Evolutionary conservation across 2,888 invertebrate genomes (phyloP).

Genomic region (Drosophila meridiana): DNA sequence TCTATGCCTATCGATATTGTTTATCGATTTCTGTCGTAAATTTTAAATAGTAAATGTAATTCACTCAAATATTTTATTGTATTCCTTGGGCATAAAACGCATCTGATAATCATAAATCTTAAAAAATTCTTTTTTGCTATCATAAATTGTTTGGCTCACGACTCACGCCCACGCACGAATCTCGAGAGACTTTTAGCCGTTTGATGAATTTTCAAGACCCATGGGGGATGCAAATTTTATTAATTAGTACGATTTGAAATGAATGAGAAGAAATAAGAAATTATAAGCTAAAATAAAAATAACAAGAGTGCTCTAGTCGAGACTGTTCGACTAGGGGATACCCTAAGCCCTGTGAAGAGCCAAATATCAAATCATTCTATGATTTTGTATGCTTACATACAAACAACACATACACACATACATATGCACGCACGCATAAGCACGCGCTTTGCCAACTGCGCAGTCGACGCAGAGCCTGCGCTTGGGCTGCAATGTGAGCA

Average conservation of each 20-base stretch:
- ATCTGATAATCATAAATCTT: neutral
- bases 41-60: neutral
- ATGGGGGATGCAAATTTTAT: neutral
- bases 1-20: neutral
- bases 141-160: slow-evolving; percentile 8
- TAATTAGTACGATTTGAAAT: neutral
- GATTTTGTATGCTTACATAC: too few species aligned
- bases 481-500: too few species aligned
- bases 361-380: too few species aligned
- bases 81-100: neutral
- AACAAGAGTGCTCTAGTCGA: too few species aligned
- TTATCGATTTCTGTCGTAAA: neutral
- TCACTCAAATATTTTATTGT: neutral
- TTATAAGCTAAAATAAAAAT: neutral
- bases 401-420: too few species aligned
- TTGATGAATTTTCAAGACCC: neutral
- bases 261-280: neutral
- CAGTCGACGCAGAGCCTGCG: too few species aligned
- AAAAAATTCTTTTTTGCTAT: too few species aligned
- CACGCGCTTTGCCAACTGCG: too few species aligned
- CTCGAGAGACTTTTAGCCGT: neutral
- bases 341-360: too few species aligned
- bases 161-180: slow-evolving; percentile 1
- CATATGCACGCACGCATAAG: too few species aligned
- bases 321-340: too few species aligned